Evolutionary conservation across 2,797 vertebrate genomes (phyloP).

Genomic region (Sebastes umbrosus): DNA sequence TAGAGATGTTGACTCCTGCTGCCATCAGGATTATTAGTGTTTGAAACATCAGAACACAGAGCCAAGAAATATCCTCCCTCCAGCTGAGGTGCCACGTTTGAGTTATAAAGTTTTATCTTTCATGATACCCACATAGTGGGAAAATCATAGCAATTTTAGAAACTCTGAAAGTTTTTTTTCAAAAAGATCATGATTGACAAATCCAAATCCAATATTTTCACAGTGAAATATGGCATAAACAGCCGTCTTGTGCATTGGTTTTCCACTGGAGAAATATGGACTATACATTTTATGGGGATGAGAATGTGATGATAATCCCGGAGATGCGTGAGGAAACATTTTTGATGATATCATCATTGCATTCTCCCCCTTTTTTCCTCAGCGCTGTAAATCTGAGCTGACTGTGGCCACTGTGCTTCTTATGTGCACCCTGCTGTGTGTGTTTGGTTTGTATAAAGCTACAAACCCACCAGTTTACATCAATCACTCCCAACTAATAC

Average conservation of each 20-base stretch:
- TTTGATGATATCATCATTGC: background rate
- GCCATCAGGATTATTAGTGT: background rate
- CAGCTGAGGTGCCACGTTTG: background rate
- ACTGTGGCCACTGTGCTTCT: background rate
- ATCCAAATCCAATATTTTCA: background rate
- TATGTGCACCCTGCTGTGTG: background rate
- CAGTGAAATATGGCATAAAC: background rate
- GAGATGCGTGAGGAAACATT: background rate
- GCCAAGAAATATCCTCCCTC: background rate
- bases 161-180: background rate
- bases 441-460: background rate
- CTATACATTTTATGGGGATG: background rate
- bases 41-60: background rate
- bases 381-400: slow-evolving; percentile 5
- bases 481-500: background rate
- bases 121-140: background rate
- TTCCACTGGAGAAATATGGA: background rate
- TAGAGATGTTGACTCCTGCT: background rate
- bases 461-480: background rate
- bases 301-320: background rate
- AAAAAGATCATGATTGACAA: background rate
- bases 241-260: background rate
- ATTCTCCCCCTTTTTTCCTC: background rate
- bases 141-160: background rate
- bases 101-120: background rate